Evolutionary conservation across 2,797 vertebrate genomes (phyloP).

Genomic region (Gallinago nigripennis): DNA sequence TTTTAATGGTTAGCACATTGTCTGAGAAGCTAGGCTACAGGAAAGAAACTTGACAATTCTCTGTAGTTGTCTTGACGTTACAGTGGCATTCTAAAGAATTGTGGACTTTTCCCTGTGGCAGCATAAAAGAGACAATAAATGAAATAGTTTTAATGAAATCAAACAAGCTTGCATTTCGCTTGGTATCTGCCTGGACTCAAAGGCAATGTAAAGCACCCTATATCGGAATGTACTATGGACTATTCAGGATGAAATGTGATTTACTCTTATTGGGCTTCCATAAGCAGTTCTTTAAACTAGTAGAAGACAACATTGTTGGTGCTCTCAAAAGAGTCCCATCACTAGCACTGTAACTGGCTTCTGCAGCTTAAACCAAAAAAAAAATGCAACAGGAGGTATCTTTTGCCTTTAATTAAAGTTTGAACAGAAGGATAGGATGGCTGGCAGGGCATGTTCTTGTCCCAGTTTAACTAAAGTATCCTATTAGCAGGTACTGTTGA

Average conservation of each 20-base stretch:
- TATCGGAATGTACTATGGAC: background rate
- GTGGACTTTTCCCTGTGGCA: background rate
- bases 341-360: background rate
- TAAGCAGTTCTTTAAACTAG: background rate
- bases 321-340: background rate
- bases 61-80: background rate
- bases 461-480: constrained; percentile 12
- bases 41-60: background rate
- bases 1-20: background rate
- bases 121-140: background rate
- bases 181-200: background rate
- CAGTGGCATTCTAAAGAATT: background rate
- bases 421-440: background rate
- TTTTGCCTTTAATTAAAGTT: constrained; percentile 20
- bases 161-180: background rate
- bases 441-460: background rate
- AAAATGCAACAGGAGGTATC: background rate
- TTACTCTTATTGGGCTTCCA: background rate
- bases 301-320: background rate
- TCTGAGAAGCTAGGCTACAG: background rate
- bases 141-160: background rate
- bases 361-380: background rate
- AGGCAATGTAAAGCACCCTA: background rate
- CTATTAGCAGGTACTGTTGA: background rate
- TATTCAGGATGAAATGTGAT: background rate